Evolutionary conservation across 2,113 vertebrate species (phyloP).

Genomic region (Rhinoderma darwinii): DNA sequence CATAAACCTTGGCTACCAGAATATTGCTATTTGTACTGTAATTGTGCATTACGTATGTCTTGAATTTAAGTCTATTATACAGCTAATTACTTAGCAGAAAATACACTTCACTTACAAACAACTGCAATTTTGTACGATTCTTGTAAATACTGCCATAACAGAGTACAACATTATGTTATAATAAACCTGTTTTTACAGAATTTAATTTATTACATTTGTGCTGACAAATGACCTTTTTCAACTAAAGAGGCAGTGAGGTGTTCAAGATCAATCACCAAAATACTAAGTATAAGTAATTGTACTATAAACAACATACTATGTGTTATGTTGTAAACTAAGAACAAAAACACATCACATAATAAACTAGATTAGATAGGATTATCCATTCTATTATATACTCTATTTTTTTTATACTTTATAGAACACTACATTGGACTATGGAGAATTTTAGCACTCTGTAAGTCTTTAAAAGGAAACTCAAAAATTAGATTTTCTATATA

Average conservation of each 20-base stretch:
- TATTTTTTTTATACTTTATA: too few species aligned
- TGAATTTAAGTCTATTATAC: background rate
- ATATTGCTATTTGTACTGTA: background rate
- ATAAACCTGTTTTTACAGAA: background rate
- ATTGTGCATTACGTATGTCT: background rate
- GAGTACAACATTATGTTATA: conserved; percentile 16
- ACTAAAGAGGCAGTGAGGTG: background rate
- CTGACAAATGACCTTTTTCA: background rate
- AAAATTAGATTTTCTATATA: too few species aligned
- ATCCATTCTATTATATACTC: too few species aligned
- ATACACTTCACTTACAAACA: conserved; percentile 13
- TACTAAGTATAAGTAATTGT: background rate
- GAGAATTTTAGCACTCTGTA: too few species aligned
- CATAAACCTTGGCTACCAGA: background rate
- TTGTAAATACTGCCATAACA: background rate
- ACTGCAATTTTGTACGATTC: background rate
- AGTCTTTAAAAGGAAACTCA: too few species aligned
- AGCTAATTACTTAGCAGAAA: conserved; percentile 25
- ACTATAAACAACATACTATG: background rate
- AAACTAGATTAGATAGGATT: too few species aligned
- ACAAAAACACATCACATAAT: too few species aligned
- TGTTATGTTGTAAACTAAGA: background rate
- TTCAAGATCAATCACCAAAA: background rate
- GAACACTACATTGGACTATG: too few species aligned
- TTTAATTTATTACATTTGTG: background rate